These are phyloP conservation scores for Drosophila rhopaloa DNA, from an alignment of 1,140 invertebrate genomes.

Conservation along the genomic window DNA sequence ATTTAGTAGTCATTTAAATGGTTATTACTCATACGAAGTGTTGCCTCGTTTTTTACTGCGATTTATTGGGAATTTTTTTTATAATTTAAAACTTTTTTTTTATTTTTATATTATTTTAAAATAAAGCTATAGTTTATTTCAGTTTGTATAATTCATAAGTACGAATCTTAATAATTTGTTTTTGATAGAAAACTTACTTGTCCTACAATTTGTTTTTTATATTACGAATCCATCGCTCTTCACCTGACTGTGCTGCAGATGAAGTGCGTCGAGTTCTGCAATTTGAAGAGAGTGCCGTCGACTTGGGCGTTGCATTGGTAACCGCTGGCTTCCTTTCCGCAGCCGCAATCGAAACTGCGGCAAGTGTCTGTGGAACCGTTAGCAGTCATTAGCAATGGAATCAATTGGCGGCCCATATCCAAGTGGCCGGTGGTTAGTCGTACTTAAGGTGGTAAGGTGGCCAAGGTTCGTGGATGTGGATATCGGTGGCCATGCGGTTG, in stretches of 20 bases:
- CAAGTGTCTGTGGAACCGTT: slow-evolving; percentile 76
- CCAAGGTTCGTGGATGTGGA: slow-evolving; percentile 4
- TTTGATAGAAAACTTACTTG: no score
- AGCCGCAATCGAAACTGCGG: slow-evolving; percentile 31
- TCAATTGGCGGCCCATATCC: slow-evolving; percentile 78
- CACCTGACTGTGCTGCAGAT: slow-evolving; percentile 9
- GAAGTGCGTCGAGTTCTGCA: slow-evolving; percentile 34
- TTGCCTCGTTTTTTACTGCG: neutral
- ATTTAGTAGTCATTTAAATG: neutral
- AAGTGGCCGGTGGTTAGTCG: slow-evolving; percentile 51
- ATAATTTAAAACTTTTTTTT: no score
- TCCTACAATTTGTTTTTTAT: no score
- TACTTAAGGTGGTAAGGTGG: slow-evolving; percentile 4
- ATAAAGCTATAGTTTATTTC: no score
- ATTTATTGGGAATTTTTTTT: no score
- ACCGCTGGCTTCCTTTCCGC: slow-evolving; percentile 68
- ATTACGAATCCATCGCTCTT: neutral
- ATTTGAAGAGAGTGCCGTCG: slow-evolving; percentile 19
- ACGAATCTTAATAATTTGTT: no score
- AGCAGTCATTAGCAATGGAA: slow-evolving; percentile 77
- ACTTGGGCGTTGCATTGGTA: slow-evolving; percentile 58
- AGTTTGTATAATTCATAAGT: no score
- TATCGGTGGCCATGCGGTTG: slow-evolving; percentile 17
- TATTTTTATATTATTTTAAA: no score
- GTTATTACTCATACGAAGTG: slow-evolving; percentile 1